Evolutionary conservation across 2,113 vertebrate genomes (phyloP).

Genomic region (Psilopsiagon aurifrons): DNA sequence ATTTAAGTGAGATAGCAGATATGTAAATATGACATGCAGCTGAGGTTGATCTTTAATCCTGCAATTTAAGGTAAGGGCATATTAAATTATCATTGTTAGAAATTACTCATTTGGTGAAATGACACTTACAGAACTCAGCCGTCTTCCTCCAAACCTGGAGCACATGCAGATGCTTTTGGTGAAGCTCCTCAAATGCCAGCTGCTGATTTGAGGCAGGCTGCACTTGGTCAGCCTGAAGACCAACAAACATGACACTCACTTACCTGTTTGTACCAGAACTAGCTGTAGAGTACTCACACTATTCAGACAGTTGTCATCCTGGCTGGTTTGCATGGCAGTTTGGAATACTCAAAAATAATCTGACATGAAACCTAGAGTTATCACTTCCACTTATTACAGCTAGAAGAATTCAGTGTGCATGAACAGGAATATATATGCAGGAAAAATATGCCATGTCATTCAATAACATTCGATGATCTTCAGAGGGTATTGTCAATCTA

Average conservation of each 20-base stretch:
- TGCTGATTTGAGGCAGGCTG: neutral
- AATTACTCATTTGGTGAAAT: neutral
- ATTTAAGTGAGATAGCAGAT: slow-evolving; percentile 21
- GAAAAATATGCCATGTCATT: neutral
- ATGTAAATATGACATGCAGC: neutral
- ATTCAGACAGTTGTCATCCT: neutral
- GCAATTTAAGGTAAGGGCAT: neutral
- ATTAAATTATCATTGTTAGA: neutral
- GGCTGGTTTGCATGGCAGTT: neutral
- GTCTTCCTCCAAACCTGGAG: neutral
- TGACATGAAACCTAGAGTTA: neutral
- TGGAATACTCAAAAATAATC: neutral
- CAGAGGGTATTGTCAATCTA: neutral
- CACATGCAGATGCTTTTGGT: accelerated
- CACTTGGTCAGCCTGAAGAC: neutral
- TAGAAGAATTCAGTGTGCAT: neutral
- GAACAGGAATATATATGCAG: neutral
- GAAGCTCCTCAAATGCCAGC: neutral
- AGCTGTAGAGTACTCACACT: neutral
- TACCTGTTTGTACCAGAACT: accelerated
- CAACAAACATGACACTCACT: accelerated
- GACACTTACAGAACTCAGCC: neutral
- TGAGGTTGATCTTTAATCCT: neutral
- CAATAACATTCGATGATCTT: neutral
- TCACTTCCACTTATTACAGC: neutral